phyloP scores from a whole-genome alignment of 92 coral and sea anemone species.

The Zoanthus solanderi region DNA sequence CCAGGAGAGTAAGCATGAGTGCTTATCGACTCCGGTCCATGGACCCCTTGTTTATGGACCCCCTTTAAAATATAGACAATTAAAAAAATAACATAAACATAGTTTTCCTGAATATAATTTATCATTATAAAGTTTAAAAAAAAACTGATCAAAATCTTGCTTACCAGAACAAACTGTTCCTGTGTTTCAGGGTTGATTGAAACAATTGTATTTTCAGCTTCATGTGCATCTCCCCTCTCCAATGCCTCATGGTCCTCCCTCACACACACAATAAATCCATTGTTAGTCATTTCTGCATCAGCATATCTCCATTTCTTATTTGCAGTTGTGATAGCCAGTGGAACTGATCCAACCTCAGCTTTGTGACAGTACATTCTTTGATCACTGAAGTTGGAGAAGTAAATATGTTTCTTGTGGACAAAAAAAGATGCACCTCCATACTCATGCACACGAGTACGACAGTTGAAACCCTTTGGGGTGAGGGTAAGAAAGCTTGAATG shows the following conservation, averaged over 20 bases:
- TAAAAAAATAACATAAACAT: too few species aligned
- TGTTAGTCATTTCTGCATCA: slow-evolving; percentile 72
- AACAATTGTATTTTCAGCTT: slow-evolving; percentile 85
- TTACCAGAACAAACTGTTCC: slow-evolving; percentile 89
- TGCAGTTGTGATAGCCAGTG: slow-evolving; percentile 72
- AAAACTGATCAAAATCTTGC: neutral
- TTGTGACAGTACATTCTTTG: slow-evolving; percentile 89
- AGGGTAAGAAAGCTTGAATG: slow-evolving; percentile 52
- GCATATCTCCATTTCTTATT: slow-evolving; percentile 94
- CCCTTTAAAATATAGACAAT: too few species aligned
- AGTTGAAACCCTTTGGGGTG: slow-evolving; percentile 84
- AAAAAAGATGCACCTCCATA: slow-evolving; percentile 95
- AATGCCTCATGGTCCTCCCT: slow-evolving; percentile 93
- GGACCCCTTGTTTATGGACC: too few species aligned
- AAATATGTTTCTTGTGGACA: slow-evolving; percentile 85
- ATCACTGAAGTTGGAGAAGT: slow-evolving; percentile 92
- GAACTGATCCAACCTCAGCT: slow-evolving; percentile 46
- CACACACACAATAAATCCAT: slow-evolving; percentile 82
- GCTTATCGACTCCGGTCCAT: too few species aligned
- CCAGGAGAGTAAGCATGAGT: too few species aligned
- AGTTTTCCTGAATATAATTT: too few species aligned
- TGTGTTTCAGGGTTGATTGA: slow-evolving; percentile 81
- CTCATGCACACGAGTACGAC: slow-evolving; percentile 93
- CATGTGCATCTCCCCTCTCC: slow-evolving; percentile 63
- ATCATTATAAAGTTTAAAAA: neutral